These are phyloP conservation scores for Phalloptychus januarius DNA, from an alignment of 2,797 vertebrate genomes.

Conservation along the genomic window DNA sequence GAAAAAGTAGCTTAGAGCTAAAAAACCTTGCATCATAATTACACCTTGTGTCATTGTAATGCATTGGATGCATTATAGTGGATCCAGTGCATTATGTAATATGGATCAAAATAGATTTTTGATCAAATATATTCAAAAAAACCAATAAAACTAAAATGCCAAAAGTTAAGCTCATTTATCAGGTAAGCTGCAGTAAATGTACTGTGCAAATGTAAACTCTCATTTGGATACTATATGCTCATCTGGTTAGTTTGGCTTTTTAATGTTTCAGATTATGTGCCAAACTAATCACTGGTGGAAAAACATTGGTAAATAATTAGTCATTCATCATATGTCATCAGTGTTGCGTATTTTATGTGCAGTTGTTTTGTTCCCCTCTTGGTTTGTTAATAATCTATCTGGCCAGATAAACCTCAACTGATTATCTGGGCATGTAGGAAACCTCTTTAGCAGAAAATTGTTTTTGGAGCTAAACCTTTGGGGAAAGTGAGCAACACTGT, in stretches of 20 bases:
- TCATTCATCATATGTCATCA: neutral
- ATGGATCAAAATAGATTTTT: neutral
- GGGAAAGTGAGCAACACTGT: neutral
- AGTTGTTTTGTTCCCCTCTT: neutral
- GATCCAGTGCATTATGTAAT: too few species aligned
- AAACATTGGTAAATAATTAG: neutral
- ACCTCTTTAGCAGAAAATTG: neutral
- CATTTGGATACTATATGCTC: neutral
- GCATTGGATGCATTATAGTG: too few species aligned
- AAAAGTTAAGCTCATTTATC: neutral
- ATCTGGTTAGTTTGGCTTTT: neutral
- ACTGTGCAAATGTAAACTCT: neutral
- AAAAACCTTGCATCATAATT: neutral
- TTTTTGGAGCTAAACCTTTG: neutral
- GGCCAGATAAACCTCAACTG: neutral
- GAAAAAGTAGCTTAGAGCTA: too few species aligned
- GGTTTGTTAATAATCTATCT: neutral
- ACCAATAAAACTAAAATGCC: neutral
- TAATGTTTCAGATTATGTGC: conserved; percentile 1
- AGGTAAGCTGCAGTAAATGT: neutral
- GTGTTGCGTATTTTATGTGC: neutral
- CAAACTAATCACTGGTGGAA: neutral
- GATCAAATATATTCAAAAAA: neutral
- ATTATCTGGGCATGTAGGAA: neutral
- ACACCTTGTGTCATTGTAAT: neutral